Evolutionary conservation across 2,888 invertebrate genomes (phyloP), one percentile per base, ranked within the genome.

Genomic region (Axea sp.): DNA sequence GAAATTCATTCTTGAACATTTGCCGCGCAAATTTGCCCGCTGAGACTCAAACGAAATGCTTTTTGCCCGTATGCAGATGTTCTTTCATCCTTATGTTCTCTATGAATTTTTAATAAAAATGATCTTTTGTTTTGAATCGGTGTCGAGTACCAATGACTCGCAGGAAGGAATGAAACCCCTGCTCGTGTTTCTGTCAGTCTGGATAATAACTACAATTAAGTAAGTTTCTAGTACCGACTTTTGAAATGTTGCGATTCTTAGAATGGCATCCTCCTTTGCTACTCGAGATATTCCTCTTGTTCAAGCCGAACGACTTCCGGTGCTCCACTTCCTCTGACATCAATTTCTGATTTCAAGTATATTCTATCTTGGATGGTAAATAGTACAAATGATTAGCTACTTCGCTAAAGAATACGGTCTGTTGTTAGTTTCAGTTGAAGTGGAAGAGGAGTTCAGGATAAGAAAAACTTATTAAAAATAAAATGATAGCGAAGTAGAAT

Each of bases 301-400:
- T 64, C 41, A 51, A 19, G 51, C 26, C 33, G 28, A 64, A 64
- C 41, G 64, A 64, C 51, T 64, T 64, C 64, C 64, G 64, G 43
- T 28, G 45, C 15, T 64, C 53, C 15, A 53, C 35, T 39, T 64
- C 35, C 12, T 22, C 5, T 6, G n/a, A 45, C 45, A 64, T 53
- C 53, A 64, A 53, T 53, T 51, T 53, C 62, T 41, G 30, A 60
- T 49, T 31, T 60, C 28, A 8, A 47, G 39, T 41, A 8, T 41
- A 31, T 41, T 41, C 51, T 62, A 41, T 51, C 9, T 19, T 8
- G 8, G 14, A 24, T 2, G 15, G 2, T 39, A 17, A 4, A 19
- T 30, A 39, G 12, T 15, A 26, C 43, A 60, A 37, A 35, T 35
- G 11, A 60, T 60, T 30, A 37, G 26, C 45, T 14, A 19, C 47